Evolutionary conservation across 2,888 invertebrate genomes (phyloP).

Genomic region (Odontomyia ornata): DNA sequence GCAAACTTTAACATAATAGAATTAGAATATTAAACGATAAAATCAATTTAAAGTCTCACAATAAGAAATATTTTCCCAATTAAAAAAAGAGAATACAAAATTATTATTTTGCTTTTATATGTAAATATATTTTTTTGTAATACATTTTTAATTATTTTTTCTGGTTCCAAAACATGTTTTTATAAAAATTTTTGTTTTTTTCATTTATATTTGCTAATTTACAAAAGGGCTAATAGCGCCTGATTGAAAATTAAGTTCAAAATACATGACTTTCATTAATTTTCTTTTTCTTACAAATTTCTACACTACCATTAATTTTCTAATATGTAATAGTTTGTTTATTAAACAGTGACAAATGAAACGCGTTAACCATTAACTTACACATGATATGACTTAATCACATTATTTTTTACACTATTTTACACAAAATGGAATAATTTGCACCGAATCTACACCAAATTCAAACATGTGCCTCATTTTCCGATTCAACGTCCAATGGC

Average conservation of each 20-base stretch:
- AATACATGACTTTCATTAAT: not conserved
- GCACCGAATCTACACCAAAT: not conserved
- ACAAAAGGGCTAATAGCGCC: too few relatives aligned
- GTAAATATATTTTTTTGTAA: not conserved
- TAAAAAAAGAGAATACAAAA: not conserved
- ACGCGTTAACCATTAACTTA: not conserved
- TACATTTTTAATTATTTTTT: not conserved
- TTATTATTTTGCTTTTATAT: not conserved
- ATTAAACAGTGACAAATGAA: slow-evolving; percentile 11
- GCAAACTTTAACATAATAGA: slow-evolving; percentile 21
- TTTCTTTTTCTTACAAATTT: not conserved
- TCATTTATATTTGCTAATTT: not conserved
- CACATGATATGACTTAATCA: slow-evolving; percentile 4
- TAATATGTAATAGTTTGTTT: not conserved
- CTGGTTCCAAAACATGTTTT: not conserved
- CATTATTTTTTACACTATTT: slow-evolving; percentile 23
- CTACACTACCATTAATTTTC: not conserved
- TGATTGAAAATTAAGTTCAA: too few relatives aligned
- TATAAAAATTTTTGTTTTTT: not conserved
- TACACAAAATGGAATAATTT: slow-evolving; percentile 1
- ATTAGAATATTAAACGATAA: not conserved
- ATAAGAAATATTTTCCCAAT: not conserved
- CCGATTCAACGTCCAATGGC: slow-evolving; percentile 54
- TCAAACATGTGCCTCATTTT: slow-evolving; percentile 14
- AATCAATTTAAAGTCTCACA: not conserved